These are phyloP conservation scores for Cepphus grylle DNA, from an alignment of 2,113 vertebrate genomes.

Conservation along the genomic window DNA sequence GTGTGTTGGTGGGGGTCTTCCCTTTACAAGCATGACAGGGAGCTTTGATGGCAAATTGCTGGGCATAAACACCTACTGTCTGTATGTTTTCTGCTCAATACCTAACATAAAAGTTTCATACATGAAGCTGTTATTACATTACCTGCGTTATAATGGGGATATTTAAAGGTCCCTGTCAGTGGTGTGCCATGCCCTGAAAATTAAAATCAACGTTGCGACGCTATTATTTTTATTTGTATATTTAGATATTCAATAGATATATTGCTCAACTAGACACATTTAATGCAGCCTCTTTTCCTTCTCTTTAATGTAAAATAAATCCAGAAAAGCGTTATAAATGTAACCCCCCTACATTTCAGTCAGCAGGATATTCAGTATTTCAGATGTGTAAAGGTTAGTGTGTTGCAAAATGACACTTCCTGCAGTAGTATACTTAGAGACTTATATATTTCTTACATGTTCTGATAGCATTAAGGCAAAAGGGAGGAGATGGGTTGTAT, in stretches of 20 bases:
- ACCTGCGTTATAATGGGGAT: not conserved
- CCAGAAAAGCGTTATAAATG: not conserved
- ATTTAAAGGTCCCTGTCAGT: not conserved
- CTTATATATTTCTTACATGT: not conserved
- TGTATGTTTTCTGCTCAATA: not conserved
- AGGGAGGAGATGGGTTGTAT: not conserved
- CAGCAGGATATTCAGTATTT: not conserved
- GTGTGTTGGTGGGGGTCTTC: rapidly evolving
- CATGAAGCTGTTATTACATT: not conserved
- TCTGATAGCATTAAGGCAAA: not conserved
- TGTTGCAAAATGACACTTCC: not conserved
- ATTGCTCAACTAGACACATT: not conserved
- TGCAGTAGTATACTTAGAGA: not conserved
- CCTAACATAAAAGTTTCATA: not conserved
- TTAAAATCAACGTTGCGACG: not conserved
- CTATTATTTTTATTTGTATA: not conserved
- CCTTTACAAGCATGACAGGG: not conserved
- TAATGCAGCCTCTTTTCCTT: not conserved
- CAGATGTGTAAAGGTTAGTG: not conserved
- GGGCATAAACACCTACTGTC: not conserved
- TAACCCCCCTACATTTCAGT: not conserved
- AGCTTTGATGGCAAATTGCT: not conserved
- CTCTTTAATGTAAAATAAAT: not conserved
- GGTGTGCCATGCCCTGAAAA: not conserved
- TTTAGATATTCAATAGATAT: not conserved